Conservation (phyloP, 2,888 invertebrate species). For the Volucella zonaria region DNA sequence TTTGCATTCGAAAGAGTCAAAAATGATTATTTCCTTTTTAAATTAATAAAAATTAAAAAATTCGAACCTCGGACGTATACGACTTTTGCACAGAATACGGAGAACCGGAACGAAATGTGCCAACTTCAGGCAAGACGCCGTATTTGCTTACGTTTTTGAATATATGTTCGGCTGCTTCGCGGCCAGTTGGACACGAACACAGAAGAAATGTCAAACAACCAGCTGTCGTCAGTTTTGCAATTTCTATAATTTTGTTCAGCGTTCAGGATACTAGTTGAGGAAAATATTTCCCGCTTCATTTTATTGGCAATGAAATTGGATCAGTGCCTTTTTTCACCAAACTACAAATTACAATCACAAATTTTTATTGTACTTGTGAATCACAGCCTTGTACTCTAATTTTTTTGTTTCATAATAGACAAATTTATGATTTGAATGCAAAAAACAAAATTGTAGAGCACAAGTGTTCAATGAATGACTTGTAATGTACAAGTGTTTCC, state of each 20-base stretch:
- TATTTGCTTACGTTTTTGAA: constrained; percentile 66
- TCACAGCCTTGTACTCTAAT: too few relatives aligned
- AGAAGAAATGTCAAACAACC: constrained; percentile 42
- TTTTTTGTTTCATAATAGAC: too few relatives aligned
- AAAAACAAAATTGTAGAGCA: too few relatives aligned
- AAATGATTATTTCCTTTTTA: not conserved
- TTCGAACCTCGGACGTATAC: constrained; percentile 32
- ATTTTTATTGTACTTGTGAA: too few relatives aligned
- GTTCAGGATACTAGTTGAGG: too few relatives aligned
- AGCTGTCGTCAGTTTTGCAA: constrained; percentile 26
- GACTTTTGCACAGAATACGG: not conserved
- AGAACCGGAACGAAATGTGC: constrained; percentile 57
- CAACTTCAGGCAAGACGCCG: constrained; percentile 38
- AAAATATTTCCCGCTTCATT: too few relatives aligned
- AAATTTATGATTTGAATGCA: too few relatives aligned
- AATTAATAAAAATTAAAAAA: constrained; percentile 6
- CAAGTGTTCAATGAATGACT: too few relatives aligned
- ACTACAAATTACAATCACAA: too few relatives aligned
- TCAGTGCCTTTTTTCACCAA: too few relatives aligned
- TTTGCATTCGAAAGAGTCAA: not conserved
- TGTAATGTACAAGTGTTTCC: too few relatives aligned
- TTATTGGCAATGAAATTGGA: too few relatives aligned
- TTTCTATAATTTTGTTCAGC: constrained; percentile 32
- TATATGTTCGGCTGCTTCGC: not conserved
- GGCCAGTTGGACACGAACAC: constrained; percentile 1